Evolutionary conservation across 2,797 vertebrate species (phyloP).

Genomic region (Dermochelys coriacea): DNA sequence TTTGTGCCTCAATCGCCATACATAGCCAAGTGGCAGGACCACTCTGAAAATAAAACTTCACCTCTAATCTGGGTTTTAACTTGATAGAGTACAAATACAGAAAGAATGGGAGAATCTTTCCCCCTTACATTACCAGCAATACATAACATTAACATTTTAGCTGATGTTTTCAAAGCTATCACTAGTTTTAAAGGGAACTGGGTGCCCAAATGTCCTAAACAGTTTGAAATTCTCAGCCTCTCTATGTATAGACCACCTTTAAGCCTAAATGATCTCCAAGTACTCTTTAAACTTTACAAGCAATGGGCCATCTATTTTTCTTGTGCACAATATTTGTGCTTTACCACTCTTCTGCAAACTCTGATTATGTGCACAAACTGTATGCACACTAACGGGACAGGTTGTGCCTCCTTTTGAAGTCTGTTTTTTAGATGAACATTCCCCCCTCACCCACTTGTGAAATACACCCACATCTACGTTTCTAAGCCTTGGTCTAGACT

Average conservation of each 20-base stretch:
- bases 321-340: fast-evolving
- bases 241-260: fast-evolving
- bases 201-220: not conserved
- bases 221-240: not conserved
- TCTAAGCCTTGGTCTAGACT: not conserved
- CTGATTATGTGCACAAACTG: not conserved
- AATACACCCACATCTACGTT: not conserved
- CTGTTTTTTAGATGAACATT: not conserved
- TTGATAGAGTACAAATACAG: not conserved
- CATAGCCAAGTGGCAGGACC: not conserved
- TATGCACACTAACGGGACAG: not conserved
- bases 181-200: not conserved
- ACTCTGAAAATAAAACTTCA: not conserved
- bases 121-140: not conserved
- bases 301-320: not conserved
- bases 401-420: not conserved
- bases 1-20: not conserved
- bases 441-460: not conserved
- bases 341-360: not conserved
- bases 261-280: not conserved
- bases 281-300: not conserved
- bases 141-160: not conserved
- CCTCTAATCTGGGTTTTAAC: not conserved
- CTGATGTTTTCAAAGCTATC: not conserved
- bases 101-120: not conserved